phyloP scores from a whole-genome alignment of 2,113 vertebrate species.

The Jaculus jaculus region DNA sequence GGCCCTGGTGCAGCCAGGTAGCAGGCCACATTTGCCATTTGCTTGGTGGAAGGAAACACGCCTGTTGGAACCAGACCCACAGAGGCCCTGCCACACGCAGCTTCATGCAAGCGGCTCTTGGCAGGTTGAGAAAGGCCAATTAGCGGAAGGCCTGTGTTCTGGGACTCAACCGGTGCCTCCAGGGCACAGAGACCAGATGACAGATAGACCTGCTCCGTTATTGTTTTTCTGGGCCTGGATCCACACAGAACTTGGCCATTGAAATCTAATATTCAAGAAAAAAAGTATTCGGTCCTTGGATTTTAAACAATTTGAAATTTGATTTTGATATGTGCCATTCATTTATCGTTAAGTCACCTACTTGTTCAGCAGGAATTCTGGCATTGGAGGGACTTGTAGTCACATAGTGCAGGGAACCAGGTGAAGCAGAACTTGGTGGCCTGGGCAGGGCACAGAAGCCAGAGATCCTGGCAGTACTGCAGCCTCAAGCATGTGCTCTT shows the following conservation, averaged over 20 bases:
- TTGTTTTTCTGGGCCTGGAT: background rate
- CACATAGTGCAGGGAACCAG: rapidly evolving
- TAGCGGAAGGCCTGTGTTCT: rapidly evolving
- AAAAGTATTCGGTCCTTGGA: background rate
- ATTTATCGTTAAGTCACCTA: rapidly evolving
- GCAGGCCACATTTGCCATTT: rapidly evolving
- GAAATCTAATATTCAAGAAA: background rate
- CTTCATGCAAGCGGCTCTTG: background rate
- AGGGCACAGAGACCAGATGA: background rate
- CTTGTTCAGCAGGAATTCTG: background rate
- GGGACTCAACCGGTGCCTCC: background rate
- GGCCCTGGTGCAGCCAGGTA: background rate
- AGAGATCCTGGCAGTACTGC: rapidly evolving
- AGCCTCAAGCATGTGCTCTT: background rate
- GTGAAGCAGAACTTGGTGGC: rapidly evolving
- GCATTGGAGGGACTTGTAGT: rapidly evolving
- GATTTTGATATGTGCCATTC: background rate
- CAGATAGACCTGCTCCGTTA: background rate
- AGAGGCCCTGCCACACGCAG: background rate
- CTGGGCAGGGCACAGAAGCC: rapidly evolving
- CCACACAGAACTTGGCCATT: background rate
- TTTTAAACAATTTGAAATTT: background rate
- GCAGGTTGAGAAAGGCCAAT: background rate
- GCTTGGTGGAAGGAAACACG: background rate
- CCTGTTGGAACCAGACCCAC: rapidly evolving